Base-by-base conservation (phyloP, 2,113 vertebrate species). In the Octodon degus region DNA sequence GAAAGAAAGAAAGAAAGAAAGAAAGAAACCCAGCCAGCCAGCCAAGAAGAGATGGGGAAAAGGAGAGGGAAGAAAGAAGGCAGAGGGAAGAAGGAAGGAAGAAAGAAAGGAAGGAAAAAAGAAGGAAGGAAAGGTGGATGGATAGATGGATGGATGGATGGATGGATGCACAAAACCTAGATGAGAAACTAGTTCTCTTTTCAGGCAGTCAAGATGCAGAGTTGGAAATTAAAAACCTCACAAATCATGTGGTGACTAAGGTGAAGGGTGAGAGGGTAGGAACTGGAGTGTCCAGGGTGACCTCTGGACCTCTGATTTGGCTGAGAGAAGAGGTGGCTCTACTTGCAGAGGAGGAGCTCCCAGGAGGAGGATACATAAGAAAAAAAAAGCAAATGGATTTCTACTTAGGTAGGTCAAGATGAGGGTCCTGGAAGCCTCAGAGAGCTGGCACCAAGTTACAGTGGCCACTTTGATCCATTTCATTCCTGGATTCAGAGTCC, bases 381-480 rank as follows among this genome's bases (percentile, higher is more conserved):
- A 34, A 80, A 30, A 9, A 32, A 63, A 55, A 40, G n/a, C 30
- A 43, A 25, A 40, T 7, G 47, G 5, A 37, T 47, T 83, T 82
- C 30, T 3, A 2, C 34, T 58, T 67, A 50, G 5, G 2, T 3
- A 55, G 27, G 43, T 17, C 20, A 50, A 76, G 82, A 86, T n/a
- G 37, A 80, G 53, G 62, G 14, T 9, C 27, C 40, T 34, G 27
- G 27, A 55, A 7, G 22, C 19, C 50, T 68, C 55, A 47, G 5
- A 43, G 83, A 20, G 17, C 50, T 30, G 40, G 2, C 17, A 0
- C 4, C 63, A 10, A 7, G 22, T 72, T 50, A 47, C 16, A 40
- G 70, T 50, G 80, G 11, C 2, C 55, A 55, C 0, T 2, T 2
- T 13, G 25, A n/a, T 10, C 2, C 20, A 17, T 7, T 3, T 0